These are phyloP conservation scores for Criorhina ranunculi DNA, from an alignment of 2,888 invertebrate genomes.

Conservation along the genomic window DNA sequence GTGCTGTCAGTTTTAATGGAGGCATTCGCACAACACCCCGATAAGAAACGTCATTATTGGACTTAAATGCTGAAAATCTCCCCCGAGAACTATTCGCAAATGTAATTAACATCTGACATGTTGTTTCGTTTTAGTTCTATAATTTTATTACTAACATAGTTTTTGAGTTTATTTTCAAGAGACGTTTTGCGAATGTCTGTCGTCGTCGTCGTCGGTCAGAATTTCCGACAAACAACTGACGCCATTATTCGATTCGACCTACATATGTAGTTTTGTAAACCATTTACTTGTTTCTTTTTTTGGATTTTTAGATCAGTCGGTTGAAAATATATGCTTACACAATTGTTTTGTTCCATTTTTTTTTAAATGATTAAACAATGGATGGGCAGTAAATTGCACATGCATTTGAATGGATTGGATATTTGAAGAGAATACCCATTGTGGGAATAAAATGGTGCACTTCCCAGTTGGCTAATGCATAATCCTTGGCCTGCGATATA, in stretches of 20 bases:
- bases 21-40: conserved; percentile 22
- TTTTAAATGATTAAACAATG: conserved; percentile 41
- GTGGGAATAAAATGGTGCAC: conserved; percentile 15
- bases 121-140: conserved; percentile 46
- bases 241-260: conserved; percentile 24
- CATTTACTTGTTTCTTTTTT: not conserved
- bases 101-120: conserved; percentile 63
- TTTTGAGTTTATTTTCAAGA: conserved; percentile 4
- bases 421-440: conserved; percentile 4
- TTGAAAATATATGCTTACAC: not conserved
- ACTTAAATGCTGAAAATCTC: conserved; percentile 22
- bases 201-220: not conserved
- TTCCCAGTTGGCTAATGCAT: conserved; percentile 28
- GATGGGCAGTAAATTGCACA: conserved; percentile 1
- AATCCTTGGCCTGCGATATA: conserved; percentile 57
- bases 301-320: not conserved
- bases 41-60: conserved; percentile 34
- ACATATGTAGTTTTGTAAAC: conserved; percentile 20
- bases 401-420: conserved; percentile 49
- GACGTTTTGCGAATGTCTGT: conserved; percentile 14
- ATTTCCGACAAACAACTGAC: conserved; percentile 13
- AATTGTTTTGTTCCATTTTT: conserved; percentile 11
- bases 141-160: conserved; percentile 26
- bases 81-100: conserved; percentile 22
- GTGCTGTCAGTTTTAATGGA: conserved; percentile 27